Evolutionary conservation across 1,140 invertebrate genomes (phyloP).

Genomic region (Drosophila varians): DNA sequence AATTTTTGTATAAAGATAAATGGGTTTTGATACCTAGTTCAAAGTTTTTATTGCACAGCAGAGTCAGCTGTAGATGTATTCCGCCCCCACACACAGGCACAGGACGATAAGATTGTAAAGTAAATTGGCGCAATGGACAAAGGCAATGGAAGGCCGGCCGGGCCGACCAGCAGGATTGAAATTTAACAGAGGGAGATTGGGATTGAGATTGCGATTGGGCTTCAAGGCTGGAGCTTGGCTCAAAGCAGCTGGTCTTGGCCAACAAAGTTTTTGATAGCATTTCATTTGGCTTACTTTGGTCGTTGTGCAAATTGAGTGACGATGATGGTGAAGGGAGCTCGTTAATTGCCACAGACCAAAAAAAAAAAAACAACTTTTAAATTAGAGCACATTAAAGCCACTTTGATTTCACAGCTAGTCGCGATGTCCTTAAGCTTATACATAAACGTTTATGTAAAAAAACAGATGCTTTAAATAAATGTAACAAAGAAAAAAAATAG

Average conservation of each 20-base stretch:
- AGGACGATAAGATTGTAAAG: constrained; percentile 54
- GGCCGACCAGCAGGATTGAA: constrained; percentile 69
- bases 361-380: constrained; percentile 7
- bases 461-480: constrained; percentile 51
- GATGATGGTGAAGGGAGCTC: constrained; percentile 14
- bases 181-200: constrained; percentile 16
- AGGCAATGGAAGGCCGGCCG: constrained; percentile 34
- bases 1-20: constrained; percentile 81
- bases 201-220: constrained; percentile 45
- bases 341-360: constrained; percentile 54
- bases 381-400: constrained; percentile 54
- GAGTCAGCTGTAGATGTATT: neutral
- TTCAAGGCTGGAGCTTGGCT: constrained; percentile 38
- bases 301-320: constrained; percentile 47
- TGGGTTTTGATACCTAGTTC: constrained; percentile 76
- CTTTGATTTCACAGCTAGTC: constrained; percentile 31
- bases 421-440: constrained; percentile 20
- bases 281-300: constrained; percentile 31
- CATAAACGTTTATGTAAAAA: constrained; percentile 56
- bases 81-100: neutral
- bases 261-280: constrained; percentile 75
- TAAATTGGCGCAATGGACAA: constrained; percentile 73
- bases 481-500: constrained; percentile 14
- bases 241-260: constrained; percentile 41
- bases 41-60: constrained; percentile 73